Evolutionary conservation across 2,113 vertebrate genomes (phyloP), one percentile per base, ranked within the genome.

Genomic region (Atrichornis clamosus): DNA sequence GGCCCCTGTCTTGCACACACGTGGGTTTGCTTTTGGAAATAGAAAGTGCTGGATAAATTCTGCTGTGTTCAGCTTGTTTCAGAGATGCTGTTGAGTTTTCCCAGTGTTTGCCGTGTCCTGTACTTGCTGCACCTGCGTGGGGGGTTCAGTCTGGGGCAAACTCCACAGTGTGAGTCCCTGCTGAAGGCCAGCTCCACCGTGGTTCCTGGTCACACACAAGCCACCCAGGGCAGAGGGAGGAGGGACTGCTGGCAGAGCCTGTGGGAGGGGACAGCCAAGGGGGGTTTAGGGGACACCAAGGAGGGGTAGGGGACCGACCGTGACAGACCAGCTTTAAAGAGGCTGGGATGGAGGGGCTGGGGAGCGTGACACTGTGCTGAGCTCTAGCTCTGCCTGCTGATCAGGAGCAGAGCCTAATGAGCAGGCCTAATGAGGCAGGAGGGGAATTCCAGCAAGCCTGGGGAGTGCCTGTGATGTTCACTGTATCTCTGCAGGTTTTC

Each of bases 91-190:
- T 5, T 53, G 85, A 28, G 59, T 80, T 92, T 59, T n/a, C 75
- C 75, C 37, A 4, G 74, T 7, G 44, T 60, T 49, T 41, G 2
- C 13, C 1, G 4, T 10, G 23, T 19, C 52, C 69, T 22, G 55
- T 3, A 1, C 68, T 75, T 5, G 0, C 53, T 32, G 69, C 3
- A 1, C 6, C 1, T 6, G 41, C 3, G 0, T 19, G 46, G 49
- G 37, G 1, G 53, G 37, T 60, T 69, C 42, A 13, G 46, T 26
- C 15, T 13, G 26, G 37, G 64, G 23, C 47, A 53, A 26, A 27
- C 28, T 23, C 39, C 13, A 3, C 46, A 4, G 24, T 3, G 30
- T 22, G 85, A 55, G 49, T n/a, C 67, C 50, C 52, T 2, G 0
- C 58, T 33, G 82, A 50, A 35, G 33, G 59, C 42, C 30, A 16